Base-by-base conservation (phyloP, 2,113 vertebrate genomes). In the Electrona antarctica region DNA sequence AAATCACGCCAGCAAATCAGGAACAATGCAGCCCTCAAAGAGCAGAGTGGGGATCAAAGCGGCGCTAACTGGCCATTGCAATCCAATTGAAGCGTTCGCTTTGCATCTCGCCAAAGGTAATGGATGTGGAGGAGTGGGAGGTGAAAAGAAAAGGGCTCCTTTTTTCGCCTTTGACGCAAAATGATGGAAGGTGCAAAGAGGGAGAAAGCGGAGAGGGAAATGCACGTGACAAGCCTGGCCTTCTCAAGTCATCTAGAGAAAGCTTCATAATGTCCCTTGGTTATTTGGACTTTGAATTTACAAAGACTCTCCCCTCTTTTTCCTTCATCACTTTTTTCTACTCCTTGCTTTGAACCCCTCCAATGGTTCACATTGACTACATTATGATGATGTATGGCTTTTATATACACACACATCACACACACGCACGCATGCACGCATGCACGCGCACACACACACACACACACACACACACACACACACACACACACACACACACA, bases 61-160 rank as follows among this genome's bases (percentile, higher is more conserved):
- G 84, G 85, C 69, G 70, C 91, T 91, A 92, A 93, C 91, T 89
- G 90, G 88, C 89, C 92, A 92, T 92, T 88, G 92, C 92, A 92
- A 93, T 93, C 92, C 92, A 93, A 94, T 93, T 93, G 90, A 93
- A 93, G 92, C 92, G 90, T 91, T 93, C 91, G 91, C 91, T 89
- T 89, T 91, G 91, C 89, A 91, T 93, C 90, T 90, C 89, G 89
- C 79, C 88, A 84, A 91, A 91, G 83, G 90, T 91, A 93, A 92
- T 91, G 84, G 91, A 91, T 85, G 84, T 88, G 88, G 85, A 87
- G 90, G 21, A 88, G 87, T 78, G 87, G 87, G 81, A 87, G 88
- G 83, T 87, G 86, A 87, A 88, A 87, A 88, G 82, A 88, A 91
- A 21, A 89, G 79, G 64, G 77, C 77, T 82, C 21, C 21, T 81